Conservation (phyloP, 2,888 invertebrate genomes). For the Eupithecia subumbrata region DNA sequence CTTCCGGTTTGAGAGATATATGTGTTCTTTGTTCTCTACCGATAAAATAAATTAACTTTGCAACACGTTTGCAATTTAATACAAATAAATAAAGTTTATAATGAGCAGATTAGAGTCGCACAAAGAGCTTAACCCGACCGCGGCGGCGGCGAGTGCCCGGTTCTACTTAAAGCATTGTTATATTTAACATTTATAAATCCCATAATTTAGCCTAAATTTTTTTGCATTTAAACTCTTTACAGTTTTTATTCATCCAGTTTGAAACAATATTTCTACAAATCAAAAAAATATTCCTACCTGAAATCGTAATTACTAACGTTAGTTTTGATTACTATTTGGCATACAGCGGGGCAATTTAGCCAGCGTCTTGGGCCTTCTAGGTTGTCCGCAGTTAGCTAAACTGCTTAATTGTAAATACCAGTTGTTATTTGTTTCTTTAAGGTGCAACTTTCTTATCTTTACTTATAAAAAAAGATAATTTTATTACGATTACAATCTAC, state of each 20-base stretch:
- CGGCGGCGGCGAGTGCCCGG: background rate
- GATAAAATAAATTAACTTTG: background rate
- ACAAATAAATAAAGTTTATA: constrained; percentile 1
- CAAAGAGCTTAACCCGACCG: constrained; percentile 1
- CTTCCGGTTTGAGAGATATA: background rate
- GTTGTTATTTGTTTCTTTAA: background rate
- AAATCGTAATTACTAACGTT: background rate
- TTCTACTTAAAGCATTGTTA: background rate
- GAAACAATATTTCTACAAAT: background rate
- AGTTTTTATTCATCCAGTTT: background rate
- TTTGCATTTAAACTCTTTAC: background rate
- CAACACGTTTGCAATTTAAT: background rate
- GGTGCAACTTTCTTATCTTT: too few relatives aligned
- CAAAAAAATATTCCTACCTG: too few relatives aligned
- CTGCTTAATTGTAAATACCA: background rate
- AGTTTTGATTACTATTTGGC: background rate
- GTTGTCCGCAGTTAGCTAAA: background rate
- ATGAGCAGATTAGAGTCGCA: background rate
- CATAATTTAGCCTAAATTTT: background rate
- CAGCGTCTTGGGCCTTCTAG: background rate
- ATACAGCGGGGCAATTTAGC: background rate
- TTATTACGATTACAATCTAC: too few relatives aligned
- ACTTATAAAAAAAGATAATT: too few relatives aligned
- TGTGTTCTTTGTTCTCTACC: background rate
- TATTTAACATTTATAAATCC: background rate